Conservation (phyloP, 2,113 vertebrate genomes). For the Isichthys henryi region DNA sequence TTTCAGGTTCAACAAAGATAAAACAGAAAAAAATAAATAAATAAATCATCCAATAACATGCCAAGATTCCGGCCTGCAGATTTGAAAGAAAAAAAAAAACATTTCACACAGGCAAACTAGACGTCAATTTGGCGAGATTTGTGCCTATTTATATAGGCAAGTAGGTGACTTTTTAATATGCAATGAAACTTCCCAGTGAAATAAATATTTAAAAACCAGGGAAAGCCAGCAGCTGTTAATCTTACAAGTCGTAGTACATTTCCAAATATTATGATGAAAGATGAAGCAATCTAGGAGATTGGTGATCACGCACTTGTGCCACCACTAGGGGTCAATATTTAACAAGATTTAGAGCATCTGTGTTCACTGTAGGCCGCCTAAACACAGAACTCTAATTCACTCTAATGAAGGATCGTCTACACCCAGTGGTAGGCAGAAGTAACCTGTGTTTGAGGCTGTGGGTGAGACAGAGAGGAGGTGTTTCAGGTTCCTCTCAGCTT, state of each 20-base stretch:
- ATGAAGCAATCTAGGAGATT: not conserved
- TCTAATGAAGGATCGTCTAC: not conserved
- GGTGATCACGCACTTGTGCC: not conserved
- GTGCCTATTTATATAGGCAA: not conserved
- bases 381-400: not conserved
- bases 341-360: not conserved
- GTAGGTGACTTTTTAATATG: not conserved
- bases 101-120: not conserved
- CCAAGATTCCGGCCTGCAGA: not conserved
- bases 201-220: not conserved
- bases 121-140: not conserved
- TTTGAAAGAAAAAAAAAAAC: not conserved
- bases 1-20: not conserved
- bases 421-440: not conserved
- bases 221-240: not conserved
- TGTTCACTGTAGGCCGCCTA: not conserved
- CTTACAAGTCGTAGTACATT: not conserved
- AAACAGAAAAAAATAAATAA: not conserved
- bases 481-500: not conserved
- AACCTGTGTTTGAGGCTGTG: not conserved
- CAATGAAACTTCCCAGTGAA: not conserved
- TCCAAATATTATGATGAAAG: not conserved
- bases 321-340: constrained; percentile 13
- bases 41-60: not conserved
- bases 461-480: not conserved